phyloP scores from a whole-genome alignment of 1,140 invertebrate genomes.

The Eciton burchellii region DNA sequence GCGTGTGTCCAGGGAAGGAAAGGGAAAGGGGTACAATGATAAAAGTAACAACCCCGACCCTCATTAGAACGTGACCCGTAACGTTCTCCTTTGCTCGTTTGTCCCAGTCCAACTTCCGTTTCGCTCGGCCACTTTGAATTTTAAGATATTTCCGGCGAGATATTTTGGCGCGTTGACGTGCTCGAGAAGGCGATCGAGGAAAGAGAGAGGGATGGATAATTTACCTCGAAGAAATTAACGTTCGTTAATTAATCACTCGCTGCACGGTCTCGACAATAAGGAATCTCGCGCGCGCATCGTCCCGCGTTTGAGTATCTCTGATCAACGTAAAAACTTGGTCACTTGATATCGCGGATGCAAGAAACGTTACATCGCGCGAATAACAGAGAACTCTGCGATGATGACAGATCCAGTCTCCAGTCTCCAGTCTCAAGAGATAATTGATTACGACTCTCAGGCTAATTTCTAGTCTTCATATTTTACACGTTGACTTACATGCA shows the following conservation, averaged over 20 bases:
- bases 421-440: not conserved
- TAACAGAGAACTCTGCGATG: not conserved
- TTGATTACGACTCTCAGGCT: not conserved
- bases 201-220: not conserved
- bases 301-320: not conserved
- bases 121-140: not conserved
- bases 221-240: not conserved
- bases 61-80: conserved; percentile 65
- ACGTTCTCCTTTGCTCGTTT: not conserved
- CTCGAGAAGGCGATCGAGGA: not conserved
- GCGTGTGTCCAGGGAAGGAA: conserved; percentile 62
- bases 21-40: conserved; percentile 70
- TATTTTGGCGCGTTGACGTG: not conserved
- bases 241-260: not conserved
- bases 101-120: conserved; percentile 34
- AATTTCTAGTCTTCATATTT: not conserved
- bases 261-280: not conserved
- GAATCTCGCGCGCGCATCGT: not conserved
- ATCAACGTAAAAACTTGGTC: not conserved
- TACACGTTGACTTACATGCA: not conserved
- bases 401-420: not conserved
- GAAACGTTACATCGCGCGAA: not conserved
- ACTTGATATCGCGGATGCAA: not conserved
- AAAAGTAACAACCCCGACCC: conserved; percentile 77
- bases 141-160: not conserved